These are phyloP conservation scores for Tapera naevia DNA, from an alignment of 2,797 vertebrate species.

Conservation along the genomic window DNA sequence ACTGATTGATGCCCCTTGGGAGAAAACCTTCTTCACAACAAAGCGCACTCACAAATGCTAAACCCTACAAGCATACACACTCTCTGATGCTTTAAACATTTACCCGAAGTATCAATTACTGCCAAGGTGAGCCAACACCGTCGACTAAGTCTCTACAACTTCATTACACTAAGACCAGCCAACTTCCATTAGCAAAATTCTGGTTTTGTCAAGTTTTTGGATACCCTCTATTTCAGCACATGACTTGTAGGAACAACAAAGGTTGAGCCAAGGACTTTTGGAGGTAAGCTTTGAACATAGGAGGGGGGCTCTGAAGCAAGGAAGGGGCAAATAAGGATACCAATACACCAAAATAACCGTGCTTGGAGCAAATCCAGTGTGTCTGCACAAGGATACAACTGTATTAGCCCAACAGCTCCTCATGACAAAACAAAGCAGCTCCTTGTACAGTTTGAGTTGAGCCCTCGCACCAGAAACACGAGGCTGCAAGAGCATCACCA, in stretches of 20 bases:
- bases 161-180: not conserved
- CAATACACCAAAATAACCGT: not conserved
- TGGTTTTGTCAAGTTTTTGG: not conserved
- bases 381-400: not conserved
- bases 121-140: not conserved
- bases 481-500: not conserved
- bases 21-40: not conserved
- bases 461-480: not conserved
- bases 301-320: not conserved
- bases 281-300: not conserved
- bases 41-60: not conserved
- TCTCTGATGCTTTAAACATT: not conserved
- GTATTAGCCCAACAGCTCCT: not conserved
- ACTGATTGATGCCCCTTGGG: not conserved
- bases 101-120: not conserved
- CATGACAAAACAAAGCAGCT: not conserved
- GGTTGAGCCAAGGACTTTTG: not conserved
- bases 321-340: not conserved
- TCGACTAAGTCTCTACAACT: not conserved
- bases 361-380: not conserved
- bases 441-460: not conserved
- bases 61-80: fast-evolving
- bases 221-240: constrained; percentile 4
- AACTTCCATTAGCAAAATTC: constrained; percentile 25
- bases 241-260: not conserved